Conservation (phyloP, 2,888 invertebrate species). For the Mesopsocus fuscifrons region DNA sequence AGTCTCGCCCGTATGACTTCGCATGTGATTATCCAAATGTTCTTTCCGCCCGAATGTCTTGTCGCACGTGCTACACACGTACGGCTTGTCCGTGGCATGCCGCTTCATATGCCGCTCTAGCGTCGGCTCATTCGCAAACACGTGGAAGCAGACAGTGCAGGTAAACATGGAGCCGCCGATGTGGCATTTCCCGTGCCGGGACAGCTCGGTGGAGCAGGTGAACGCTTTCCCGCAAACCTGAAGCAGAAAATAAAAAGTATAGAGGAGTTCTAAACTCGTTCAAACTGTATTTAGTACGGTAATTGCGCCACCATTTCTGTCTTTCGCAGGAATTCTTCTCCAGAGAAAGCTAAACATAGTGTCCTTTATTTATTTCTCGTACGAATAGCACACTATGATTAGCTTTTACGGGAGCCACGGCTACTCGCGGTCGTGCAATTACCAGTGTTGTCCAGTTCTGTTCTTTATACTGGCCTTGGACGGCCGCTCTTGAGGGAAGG, state of each 20-base stretch:
- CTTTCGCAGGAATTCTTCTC: too few species aligned
- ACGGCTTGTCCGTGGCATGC: slow-evolving; percentile 66
- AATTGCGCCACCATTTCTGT: too few species aligned
- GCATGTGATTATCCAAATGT: slow-evolving; percentile 66
- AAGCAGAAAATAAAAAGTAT: slow-evolving; percentile 21
- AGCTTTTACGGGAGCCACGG: too few species aligned
- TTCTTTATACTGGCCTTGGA: too few species aligned
- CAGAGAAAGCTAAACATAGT: too few species aligned
- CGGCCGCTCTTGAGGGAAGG: too few species aligned
- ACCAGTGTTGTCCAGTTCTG: too few species aligned
- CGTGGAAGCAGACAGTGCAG: slow-evolving; percentile 51
- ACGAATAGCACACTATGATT: too few species aligned
- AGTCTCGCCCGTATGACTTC: slow-evolving; percentile 68
- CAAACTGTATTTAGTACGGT: too few species aligned
- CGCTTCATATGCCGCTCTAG: slow-evolving; percentile 62
- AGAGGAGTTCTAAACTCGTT: not conserved
- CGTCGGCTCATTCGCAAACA: slow-evolving; percentile 49
- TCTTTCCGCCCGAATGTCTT: slow-evolving; percentile 76
- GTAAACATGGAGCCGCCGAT: slow-evolving; percentile 59
- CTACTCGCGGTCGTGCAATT: too few species aligned
- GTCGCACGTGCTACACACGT: slow-evolving; percentile 67
- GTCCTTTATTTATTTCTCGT: too few species aligned
- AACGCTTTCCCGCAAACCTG: slow-evolving; percentile 72
- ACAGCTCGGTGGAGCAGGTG: slow-evolving; percentile 57
- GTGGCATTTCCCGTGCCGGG: slow-evolving; percentile 68